Conservation (phyloP, 2,797 vertebrate genomes). For the Nannoperca obscura region DNA sequence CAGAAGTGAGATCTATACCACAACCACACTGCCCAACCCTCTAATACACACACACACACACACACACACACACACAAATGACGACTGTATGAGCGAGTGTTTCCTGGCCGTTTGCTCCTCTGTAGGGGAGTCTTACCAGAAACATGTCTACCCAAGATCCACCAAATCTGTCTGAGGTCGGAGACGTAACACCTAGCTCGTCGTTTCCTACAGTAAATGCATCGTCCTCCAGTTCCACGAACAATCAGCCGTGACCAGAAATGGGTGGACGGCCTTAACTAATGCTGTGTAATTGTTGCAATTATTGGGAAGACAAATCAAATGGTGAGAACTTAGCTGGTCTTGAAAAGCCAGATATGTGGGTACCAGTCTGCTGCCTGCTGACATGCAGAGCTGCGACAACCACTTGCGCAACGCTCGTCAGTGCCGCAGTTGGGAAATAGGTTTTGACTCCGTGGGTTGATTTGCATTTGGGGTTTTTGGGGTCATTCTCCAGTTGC, state of each 20-base stretch:
- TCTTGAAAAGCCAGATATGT: slow-evolving; percentile 31
- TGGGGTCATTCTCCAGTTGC: slow-evolving; percentile 51
- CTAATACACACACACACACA: slow-evolving; percentile 22
- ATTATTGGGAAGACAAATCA: slow-evolving; percentile 68
- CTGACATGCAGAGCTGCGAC: slow-evolving; percentile 51
- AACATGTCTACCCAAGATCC: slow-evolving; percentile 60
- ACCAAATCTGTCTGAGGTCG: slow-evolving; percentile 63
- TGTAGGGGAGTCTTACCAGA: slow-evolving; percentile 58
- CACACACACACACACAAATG: slow-evolving; percentile 50
- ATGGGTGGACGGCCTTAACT: slow-evolving; percentile 64
- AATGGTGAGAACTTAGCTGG: slow-evolving; percentile 24
- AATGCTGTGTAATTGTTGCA: slow-evolving; percentile 66
- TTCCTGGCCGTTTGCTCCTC: slow-evolving; percentile 67
- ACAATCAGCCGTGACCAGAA: slow-evolving; percentile 64
- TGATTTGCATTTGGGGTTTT: slow-evolving; percentile 56
- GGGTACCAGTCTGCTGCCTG: slow-evolving; percentile 30
- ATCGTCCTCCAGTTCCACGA: slow-evolving; percentile 51
- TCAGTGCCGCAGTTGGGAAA: slow-evolving; percentile 43
- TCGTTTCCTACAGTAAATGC: slow-evolving; percentile 49
- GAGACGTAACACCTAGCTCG: slow-evolving; percentile 55
- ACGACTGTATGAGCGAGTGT: slow-evolving; percentile 63
- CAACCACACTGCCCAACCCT: slow-evolving; percentile 59
- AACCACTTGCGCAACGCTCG: slow-evolving; percentile 49
- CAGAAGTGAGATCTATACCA: slow-evolving; percentile 66
- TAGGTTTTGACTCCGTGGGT: slow-evolving; percentile 40